Evolutionary conservation across 1,140 invertebrate species (phyloP).

Genomic region (Procambarus virginalis): DNA sequence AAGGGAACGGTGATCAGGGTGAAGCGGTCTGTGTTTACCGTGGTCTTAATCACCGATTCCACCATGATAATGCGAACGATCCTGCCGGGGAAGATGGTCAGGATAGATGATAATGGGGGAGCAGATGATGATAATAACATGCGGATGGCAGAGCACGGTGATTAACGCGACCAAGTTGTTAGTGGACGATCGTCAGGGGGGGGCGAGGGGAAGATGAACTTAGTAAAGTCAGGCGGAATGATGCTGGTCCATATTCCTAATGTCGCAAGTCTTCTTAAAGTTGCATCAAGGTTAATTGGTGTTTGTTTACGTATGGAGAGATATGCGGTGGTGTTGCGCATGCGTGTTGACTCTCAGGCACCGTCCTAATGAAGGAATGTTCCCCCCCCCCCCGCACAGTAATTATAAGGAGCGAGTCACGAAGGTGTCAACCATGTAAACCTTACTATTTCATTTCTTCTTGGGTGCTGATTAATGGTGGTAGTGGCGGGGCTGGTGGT

Average conservation of each 20-base stretch:
- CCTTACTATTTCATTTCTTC: slow-evolving; percentile 20
- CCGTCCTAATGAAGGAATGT: background rate
- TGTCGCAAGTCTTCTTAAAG: too few species aligned
- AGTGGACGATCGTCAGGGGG: background rate
- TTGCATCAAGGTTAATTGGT: too few species aligned
- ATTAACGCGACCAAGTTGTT: background rate
- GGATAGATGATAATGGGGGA: slow-evolving; percentile 23
- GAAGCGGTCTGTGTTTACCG: background rate
- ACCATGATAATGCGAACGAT: background rate
- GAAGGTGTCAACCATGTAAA: background rate
- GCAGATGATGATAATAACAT: slow-evolving; percentile 14
- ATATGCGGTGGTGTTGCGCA: too few species aligned
- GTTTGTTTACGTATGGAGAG: too few species aligned
- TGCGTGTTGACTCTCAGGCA: background rate
- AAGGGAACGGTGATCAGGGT: background rate
- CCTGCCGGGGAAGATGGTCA: slow-evolving; percentile 1
- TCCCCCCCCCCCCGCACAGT: background rate
- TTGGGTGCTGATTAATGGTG: slow-evolving; percentile 3
- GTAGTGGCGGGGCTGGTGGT: background rate
- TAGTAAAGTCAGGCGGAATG: background rate
- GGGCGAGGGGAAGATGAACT: background rate
- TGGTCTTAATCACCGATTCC: background rate
- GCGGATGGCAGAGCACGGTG: slow-evolving; percentile 2
- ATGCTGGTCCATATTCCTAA: too few species aligned
- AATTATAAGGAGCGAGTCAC: slow-evolving; percentile 41